These are phyloP conservation scores for Pristionchus entomophagus DNA, from an alignment of 2,888 invertebrate genomes.

Conservation along the genomic window DNA sequence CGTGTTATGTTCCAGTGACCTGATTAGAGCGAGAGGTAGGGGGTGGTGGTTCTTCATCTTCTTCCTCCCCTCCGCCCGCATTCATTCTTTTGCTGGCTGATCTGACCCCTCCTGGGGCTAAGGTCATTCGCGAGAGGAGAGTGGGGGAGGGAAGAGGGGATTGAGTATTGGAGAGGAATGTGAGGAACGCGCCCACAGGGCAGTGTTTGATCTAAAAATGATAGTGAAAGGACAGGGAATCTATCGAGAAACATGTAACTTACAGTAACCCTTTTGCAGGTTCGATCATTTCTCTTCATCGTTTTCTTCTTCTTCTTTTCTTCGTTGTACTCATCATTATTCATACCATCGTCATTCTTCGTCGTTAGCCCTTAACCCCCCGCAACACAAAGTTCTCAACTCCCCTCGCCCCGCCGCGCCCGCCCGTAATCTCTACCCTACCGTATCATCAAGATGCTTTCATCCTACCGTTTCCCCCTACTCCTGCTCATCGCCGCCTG, in stretches of 20 bases:
- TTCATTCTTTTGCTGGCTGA: constrained; percentile 53
- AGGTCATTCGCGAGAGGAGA: neutral
- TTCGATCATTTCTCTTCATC: constrained; percentile 6
- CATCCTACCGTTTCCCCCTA: constrained; percentile 42
- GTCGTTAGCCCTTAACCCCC: constrained; percentile 18
- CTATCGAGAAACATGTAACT: neutral
- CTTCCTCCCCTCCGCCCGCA: constrained; percentile 46
- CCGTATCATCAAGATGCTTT: constrained; percentile 33
- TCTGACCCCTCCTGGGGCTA: constrained; percentile 47
- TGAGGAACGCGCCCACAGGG: neutral
- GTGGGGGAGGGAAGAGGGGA: neutral
- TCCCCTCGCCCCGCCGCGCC: neutral
- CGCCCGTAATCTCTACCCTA: neutral
- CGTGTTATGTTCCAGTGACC: constrained; percentile 41
- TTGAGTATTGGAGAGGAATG: neutral
- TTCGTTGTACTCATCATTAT: neutral
- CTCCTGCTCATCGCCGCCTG: constrained; percentile 43
- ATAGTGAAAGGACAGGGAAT: neutral
- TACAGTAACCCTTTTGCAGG: constrained; percentile 30
- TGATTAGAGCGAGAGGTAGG: neutral
- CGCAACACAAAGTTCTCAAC: constrained; percentile 19
- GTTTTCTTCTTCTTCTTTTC: neutral
- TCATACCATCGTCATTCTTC: constrained; percentile 27
- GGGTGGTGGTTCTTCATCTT: constrained; percentile 21
- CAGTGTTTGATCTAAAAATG: no score